These are phyloP conservation scores for Steinernema hermaphroditum DNA, from an alignment of 2,888 invertebrate species.

Conservation along the genomic window DNA sequence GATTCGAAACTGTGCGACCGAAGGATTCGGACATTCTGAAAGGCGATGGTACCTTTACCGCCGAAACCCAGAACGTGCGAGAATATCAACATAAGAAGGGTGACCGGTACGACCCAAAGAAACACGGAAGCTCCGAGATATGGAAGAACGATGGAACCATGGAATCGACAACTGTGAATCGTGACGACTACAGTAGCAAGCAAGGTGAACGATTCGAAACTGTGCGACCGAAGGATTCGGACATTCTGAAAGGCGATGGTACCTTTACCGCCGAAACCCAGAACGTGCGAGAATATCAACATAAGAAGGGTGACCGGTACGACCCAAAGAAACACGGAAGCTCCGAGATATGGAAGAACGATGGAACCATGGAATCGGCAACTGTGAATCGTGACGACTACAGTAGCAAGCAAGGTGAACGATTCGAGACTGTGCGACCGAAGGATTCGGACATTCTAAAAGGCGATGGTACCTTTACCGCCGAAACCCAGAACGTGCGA, in stretches of 20 bases:
- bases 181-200: background rate
- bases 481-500: no score
- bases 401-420: background rate
- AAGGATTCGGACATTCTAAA: no score
- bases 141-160: background rate
- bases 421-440: no score
- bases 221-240: background rate
- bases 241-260: slow-evolving; percentile 1
- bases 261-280: slow-evolving; percentile 16
- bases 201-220: slow-evolving; percentile 28
- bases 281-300: background rate
- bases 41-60: slow-evolving; percentile 30
- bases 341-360: background rate
- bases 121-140: background rate
- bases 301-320: background rate
- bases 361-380: background rate
- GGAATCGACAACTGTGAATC: background rate
- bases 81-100: background rate
- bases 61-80: slow-evolving; percentile 13
- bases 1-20: slow-evolving; percentile 20
- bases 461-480: no score
- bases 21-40: slow-evolving; percentile 14
- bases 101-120: background rate
- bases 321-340: background rate
- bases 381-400: background rate